Conservation (phyloP, 2,113 vertebrate species). For the Syngnathus floridae region DNA sequence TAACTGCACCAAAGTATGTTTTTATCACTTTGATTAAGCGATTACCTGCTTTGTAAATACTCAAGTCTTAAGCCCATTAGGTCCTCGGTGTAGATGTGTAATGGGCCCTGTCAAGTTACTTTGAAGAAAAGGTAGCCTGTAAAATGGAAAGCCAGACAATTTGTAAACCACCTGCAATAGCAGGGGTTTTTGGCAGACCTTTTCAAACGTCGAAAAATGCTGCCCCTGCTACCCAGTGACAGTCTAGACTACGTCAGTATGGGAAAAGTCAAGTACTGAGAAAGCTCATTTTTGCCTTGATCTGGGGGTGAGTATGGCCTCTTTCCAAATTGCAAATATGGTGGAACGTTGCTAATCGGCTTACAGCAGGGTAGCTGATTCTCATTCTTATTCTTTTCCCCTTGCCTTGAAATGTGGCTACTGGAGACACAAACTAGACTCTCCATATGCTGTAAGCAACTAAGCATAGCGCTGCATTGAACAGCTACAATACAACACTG, state of each 20-base stretch:
- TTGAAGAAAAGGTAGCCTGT: slow-evolving; percentile 60
- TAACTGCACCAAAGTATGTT: slow-evolving; percentile 35
- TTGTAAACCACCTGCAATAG: slow-evolving; percentile 60
- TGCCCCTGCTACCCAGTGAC: slow-evolving; percentile 27
- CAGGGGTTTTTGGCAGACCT: slow-evolving; percentile 58
- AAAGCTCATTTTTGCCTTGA: slow-evolving; percentile 59
- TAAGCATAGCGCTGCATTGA: background rate
- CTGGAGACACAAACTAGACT: slow-evolving; percentile 32
- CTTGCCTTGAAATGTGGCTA: slow-evolving; percentile 34
- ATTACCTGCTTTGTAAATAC: slow-evolving; percentile 62
- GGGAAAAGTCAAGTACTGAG: slow-evolving; percentile 30
- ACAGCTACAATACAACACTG: background rate
- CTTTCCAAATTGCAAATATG: slow-evolving; percentile 46
- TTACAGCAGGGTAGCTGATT: slow-evolving; percentile 48
- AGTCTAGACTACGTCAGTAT: slow-evolving; percentile 24
- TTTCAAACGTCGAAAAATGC: slow-evolving; percentile 48
- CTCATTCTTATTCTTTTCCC: slow-evolving; percentile 36
- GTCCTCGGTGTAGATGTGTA: slow-evolving; percentile 57
- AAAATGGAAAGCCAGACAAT: slow-evolving; percentile 60
- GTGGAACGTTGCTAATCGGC: slow-evolving; percentile 65
- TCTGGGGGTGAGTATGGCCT: slow-evolving; percentile 41
- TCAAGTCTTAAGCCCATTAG: slow-evolving; percentile 57
- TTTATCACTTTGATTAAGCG: slow-evolving; percentile 53
- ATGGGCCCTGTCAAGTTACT: slow-evolving; percentile 57
- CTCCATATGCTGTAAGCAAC: background rate